Conservation (phyloP, 2,888 invertebrate species). For the Pristionchus japonicus region DNA sequence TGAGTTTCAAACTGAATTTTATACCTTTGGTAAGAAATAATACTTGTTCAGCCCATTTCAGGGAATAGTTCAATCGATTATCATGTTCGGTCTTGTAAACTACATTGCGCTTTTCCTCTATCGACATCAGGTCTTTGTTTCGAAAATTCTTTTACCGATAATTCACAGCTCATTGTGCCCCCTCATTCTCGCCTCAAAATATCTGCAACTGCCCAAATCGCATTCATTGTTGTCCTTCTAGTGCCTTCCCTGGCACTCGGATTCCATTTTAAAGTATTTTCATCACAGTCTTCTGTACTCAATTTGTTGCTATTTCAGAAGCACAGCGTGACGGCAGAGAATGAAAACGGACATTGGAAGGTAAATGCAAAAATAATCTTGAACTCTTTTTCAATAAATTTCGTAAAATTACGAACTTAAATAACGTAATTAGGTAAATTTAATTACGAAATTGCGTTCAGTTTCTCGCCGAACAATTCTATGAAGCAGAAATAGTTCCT, state of each 20-base stretch:
- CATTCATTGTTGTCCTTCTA: background rate
- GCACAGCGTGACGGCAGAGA: background rate
- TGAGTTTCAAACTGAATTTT: background rate
- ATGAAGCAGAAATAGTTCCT: background rate
- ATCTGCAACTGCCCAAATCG: background rate
- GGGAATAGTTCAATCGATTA: background rate
- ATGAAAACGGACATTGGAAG: background rate
- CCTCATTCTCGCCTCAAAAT: background rate
- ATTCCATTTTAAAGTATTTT: background rate
- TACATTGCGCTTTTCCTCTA: background rate
- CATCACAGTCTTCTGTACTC: background rate
- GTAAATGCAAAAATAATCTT: too few species aligned
- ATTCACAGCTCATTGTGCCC: background rate
- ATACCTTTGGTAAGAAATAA: too few species aligned
- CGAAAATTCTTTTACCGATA: too few species aligned
- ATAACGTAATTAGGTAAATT: too few species aligned
- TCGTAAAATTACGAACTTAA: too few species aligned
- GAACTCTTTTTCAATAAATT: too few species aligned
- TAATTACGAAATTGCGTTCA: background rate
- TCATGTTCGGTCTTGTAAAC: background rate
- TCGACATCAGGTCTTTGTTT: slow-evolving; percentile 3
- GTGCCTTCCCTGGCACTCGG: background rate
- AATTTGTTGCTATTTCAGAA: background rate
- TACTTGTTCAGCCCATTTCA: background rate
- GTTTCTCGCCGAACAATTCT: background rate